Conservation (phyloP, 2,113 vertebrate genomes). For the Nerophis lumbriciformis region DNA sequence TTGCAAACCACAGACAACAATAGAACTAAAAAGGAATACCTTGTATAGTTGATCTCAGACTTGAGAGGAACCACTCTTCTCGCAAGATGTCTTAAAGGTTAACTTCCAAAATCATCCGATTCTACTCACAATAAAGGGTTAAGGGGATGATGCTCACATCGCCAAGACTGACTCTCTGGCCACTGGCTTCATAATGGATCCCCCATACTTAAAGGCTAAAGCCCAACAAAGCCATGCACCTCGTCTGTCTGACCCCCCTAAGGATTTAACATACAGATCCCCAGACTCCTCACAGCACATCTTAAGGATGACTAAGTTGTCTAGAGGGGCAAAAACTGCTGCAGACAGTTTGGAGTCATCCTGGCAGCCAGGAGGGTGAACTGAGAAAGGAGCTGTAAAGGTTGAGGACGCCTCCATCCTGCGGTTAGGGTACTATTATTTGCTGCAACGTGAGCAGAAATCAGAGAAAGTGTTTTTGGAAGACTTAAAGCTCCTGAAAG, state of each 20-base stretch:
- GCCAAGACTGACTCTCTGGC: neutral
- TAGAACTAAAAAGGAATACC: too few relatives aligned
- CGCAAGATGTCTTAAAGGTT: too few relatives aligned
- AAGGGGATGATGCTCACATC: neutral
- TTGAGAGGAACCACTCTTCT: too few relatives aligned
- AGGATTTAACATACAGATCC: conserved; percentile 5
- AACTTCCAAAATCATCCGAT: too few relatives aligned
- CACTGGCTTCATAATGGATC: neutral
- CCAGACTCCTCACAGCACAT: conserved; percentile 26
- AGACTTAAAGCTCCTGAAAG: conserved; percentile 5
- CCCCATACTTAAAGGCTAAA: neutral
- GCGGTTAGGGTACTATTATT: conserved; percentile 25
- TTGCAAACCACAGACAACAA: too few relatives aligned
- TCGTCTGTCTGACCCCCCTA: neutral
- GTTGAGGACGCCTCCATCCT: conserved; percentile 38
- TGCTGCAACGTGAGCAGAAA: conserved; percentile 24
- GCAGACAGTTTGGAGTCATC: conserved; percentile 50
- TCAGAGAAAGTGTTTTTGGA: conserved; percentile 6
- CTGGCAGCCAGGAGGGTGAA: conserved; percentile 36
- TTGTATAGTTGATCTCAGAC: too few relatives aligned
- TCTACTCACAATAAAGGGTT: neutral
- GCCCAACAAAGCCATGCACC: neutral
- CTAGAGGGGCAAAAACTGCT: conserved; percentile 33
- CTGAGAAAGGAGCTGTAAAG: conserved; percentile 22
- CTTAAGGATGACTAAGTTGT: conserved; percentile 33